Evolutionary conservation across 2,888 invertebrate species (phyloP).

Genomic region (Leptogaster cylindrica): DNA sequence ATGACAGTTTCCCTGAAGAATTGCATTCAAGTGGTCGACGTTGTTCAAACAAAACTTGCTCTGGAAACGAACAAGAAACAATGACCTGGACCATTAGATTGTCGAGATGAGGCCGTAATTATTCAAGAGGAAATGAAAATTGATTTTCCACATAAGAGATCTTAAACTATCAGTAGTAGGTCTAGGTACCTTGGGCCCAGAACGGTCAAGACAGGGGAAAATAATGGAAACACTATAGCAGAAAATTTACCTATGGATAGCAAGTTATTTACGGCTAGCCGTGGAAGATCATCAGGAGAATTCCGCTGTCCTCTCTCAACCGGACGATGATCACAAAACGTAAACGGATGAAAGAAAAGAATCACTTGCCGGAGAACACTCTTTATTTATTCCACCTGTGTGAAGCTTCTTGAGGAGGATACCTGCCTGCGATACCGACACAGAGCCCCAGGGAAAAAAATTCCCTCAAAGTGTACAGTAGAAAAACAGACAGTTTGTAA

Average conservation of each 20-base stretch:
- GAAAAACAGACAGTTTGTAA: conserved; percentile 25
- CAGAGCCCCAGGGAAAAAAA: conserved; percentile 17
- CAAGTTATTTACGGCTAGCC: conserved; percentile 26
- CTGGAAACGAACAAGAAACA: conserved; percentile 19
- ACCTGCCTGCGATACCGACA: conserved; percentile 34
- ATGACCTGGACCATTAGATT: conserved; percentile 21
- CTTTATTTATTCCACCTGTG: conserved; percentile 40
- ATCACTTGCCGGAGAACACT: conserved; percentile 22
- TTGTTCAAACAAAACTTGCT: too few species aligned
- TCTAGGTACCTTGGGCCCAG: background rate
- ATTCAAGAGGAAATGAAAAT: conserved; percentile 37
- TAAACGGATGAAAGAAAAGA: conserved; percentile 11
- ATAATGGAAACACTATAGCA: conserved; percentile 23
- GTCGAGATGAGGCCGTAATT: conserved; percentile 32
- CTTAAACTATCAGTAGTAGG: conserved; percentile 26
- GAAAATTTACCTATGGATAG: conserved; percentile 31
- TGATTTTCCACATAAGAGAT: conserved; percentile 37
- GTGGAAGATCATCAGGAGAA: conserved; percentile 12
- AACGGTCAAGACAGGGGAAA: background rate
- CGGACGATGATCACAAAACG: conserved; percentile 24
- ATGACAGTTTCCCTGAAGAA: too few species aligned
- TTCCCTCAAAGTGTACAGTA: background rate
- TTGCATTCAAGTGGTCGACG: too few species aligned
- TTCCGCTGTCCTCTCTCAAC: conserved; percentile 16
- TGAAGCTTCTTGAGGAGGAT: conserved; percentile 16